These are phyloP conservation scores for Maniola hyperantus DNA, from an alignment of 2,888 invertebrate species.

Conservation along the genomic window DNA sequence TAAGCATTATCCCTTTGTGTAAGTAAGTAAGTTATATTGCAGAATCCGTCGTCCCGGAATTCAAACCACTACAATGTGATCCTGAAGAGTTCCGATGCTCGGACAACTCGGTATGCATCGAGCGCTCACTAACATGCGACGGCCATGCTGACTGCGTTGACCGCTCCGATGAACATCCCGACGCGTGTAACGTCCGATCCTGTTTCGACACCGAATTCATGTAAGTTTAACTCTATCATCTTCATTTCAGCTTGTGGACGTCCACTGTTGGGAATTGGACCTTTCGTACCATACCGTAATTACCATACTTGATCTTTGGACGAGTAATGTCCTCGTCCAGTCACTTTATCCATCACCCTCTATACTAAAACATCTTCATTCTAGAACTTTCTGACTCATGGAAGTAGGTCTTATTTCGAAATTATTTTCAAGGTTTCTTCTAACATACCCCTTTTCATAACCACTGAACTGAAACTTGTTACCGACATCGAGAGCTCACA, in stretches of 20 bases:
- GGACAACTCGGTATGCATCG: slow-evolving; percentile 53
- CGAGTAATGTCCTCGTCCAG: too few relatives aligned
- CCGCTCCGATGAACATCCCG: slow-evolving; percentile 55
- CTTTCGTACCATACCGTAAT: too few relatives aligned
- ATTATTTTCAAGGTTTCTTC: too few relatives aligned
- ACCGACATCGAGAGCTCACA: too few relatives aligned
- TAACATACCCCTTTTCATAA: too few relatives aligned
- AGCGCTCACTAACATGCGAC: slow-evolving; percentile 60
- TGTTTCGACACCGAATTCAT: slow-evolving; percentile 66
- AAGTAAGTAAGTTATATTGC: background rate
- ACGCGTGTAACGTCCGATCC: slow-evolving; percentile 51
- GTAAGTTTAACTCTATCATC: slow-evolving; percentile 46
- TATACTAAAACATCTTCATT: too few relatives aligned
- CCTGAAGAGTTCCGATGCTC: slow-evolving; percentile 52
- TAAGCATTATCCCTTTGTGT: too few relatives aligned
- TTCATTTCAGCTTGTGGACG: background rate
- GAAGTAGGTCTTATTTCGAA: too few relatives aligned
- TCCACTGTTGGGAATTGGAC: background rate
- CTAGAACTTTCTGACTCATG: too few relatives aligned
- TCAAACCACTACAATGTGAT: slow-evolving; percentile 44
- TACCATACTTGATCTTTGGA: too few relatives aligned
- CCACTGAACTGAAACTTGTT: too few relatives aligned
- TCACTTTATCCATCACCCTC: too few relatives aligned
- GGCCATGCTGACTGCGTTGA: slow-evolving; percentile 58
- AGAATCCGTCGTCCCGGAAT: background rate